These are phyloP conservation scores for Araneus ventricosus DNA, from an alignment of 1,140 invertebrate species.

Conservation along the genomic window DNA sequence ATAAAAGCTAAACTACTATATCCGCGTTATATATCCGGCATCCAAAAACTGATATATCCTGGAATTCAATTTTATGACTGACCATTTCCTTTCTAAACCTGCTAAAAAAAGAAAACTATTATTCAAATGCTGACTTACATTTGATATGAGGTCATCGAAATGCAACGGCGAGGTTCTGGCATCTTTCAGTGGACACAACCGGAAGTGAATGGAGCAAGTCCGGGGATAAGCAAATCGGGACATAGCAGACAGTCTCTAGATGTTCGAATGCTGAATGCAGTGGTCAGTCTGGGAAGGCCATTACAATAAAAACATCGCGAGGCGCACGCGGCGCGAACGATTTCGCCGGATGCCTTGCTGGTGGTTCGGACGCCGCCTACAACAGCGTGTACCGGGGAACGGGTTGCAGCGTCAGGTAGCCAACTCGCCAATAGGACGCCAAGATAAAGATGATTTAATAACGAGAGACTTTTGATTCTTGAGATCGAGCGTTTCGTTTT, in stretches of 20 bases:
- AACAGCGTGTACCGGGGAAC: conserved; percentile 6
- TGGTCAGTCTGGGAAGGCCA: conserved; percentile 11
- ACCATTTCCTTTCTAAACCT: neutral
- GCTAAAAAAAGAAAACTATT: neutral
- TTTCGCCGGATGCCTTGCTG: neutral
- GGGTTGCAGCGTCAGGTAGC: conserved; percentile 4
- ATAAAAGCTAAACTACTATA: neutral
- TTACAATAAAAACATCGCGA: neutral
- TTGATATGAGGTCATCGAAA: conserved; percentile 64
- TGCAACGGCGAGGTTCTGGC: conserved; percentile 49
- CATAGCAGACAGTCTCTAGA: conserved; percentile 26
- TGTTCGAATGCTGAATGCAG: neutral
- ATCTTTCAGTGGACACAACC: conserved; percentile 76
- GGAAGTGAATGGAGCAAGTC: conserved; percentile 75
- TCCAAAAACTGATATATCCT: neutral
- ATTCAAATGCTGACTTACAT: conserved; percentile 50
- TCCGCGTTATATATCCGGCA: neutral
- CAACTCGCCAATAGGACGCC: neutral
- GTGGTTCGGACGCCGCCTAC: neutral
- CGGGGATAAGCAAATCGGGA: conserved; percentile 75
- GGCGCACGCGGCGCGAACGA: neutral
- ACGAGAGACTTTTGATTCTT: neutral
- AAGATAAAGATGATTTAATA: neutral
- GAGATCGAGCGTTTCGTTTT: neutral
- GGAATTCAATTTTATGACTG: neutral